Conservation (phyloP, 2,797 vertebrate species). For the Petrocephalus sullivani region DNA sequence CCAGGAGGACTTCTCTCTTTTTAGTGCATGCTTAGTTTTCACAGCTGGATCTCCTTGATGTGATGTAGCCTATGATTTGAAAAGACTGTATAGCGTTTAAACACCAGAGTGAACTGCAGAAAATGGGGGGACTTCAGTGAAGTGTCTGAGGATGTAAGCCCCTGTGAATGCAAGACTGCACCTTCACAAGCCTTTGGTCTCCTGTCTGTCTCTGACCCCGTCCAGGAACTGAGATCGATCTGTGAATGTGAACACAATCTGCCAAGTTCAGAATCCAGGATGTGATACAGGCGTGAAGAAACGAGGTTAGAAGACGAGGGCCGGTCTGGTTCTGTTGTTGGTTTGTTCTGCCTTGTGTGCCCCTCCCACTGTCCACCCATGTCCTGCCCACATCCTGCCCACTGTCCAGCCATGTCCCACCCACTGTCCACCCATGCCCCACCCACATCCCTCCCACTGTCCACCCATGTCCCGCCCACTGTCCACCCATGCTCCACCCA, state of each 20-base stretch:
- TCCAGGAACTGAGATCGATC: neutral
- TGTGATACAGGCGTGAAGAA: neutral
- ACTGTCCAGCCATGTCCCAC: neutral
- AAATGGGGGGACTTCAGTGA: neutral
- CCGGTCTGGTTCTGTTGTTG: neutral
- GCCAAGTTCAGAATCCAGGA: neutral
- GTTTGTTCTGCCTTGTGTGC: neutral
- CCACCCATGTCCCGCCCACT: too few relatives aligned
- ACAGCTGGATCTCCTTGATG: neutral
- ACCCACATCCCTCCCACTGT: too few relatives aligned
- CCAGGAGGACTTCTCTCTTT: neutral
- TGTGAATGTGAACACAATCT: neutral
- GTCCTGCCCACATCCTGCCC: neutral
- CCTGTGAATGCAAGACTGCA: neutral
- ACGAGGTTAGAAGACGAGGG: neutral
- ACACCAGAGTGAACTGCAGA: neutral
- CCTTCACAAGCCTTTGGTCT: neutral
- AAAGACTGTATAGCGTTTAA: neutral
- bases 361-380: neutral
- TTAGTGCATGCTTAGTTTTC: neutral
- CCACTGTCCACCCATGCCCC: too few relatives aligned
- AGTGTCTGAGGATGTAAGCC: neutral
- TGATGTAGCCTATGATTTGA: neutral
- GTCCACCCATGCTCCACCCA: too few relatives aligned
- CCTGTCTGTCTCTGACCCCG: neutral